Evolutionary conservation across 2,888 invertebrate genomes (phyloP).

Genomic region (Beris chalybata): DNA sequence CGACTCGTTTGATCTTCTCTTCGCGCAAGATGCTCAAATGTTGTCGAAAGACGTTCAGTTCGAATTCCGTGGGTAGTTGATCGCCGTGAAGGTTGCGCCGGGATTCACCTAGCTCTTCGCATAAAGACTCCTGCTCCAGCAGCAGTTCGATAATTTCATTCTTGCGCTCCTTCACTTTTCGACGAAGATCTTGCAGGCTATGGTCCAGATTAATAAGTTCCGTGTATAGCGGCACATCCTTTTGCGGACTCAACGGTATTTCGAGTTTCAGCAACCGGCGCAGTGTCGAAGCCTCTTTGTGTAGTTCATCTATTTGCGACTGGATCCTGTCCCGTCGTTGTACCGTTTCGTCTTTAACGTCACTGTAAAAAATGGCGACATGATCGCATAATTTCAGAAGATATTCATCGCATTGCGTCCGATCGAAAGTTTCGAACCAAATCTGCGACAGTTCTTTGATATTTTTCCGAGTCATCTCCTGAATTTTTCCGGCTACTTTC

Average conservation of each 20-base stretch:
- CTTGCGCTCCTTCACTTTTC: conserved; percentile 59
- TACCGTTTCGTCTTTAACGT: conserved; percentile 65
- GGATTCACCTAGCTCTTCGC: conserved; percentile 50
- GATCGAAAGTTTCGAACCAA: conserved; percentile 50
- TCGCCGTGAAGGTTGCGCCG: conserved; percentile 49
- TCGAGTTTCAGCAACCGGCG: conserved; percentile 48
- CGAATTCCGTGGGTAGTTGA: conserved; percentile 63
- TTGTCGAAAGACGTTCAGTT: conserved; percentile 62
- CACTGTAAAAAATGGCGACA: conserved; percentile 62
- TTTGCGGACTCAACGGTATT: conserved; percentile 43
- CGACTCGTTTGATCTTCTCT: conserved; percentile 61
- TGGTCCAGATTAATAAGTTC: conserved; percentile 64
- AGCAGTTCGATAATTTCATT: conserved; percentile 54
- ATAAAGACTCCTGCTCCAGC: conserved; percentile 57
- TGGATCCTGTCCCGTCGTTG: conserved; percentile 60
- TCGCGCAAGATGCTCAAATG: conserved; percentile 64
- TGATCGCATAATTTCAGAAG: conserved; percentile 48
- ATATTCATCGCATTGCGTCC: conserved; percentile 45
- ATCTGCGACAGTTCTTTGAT: conserved; percentile 45
- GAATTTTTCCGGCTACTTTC: conserved; percentile 41
- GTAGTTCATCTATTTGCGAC: conserved; percentile 59
- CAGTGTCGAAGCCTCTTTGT: conserved; percentile 47
- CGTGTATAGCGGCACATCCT: conserved; percentile 53
- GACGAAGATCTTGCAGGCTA: conserved; percentile 61
- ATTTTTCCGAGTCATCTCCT: conserved; percentile 45